These are phyloP conservation scores for Cyprinus carpio DNA, from an alignment of 2,113 vertebrate species.

Conservation along the genomic window DNA sequence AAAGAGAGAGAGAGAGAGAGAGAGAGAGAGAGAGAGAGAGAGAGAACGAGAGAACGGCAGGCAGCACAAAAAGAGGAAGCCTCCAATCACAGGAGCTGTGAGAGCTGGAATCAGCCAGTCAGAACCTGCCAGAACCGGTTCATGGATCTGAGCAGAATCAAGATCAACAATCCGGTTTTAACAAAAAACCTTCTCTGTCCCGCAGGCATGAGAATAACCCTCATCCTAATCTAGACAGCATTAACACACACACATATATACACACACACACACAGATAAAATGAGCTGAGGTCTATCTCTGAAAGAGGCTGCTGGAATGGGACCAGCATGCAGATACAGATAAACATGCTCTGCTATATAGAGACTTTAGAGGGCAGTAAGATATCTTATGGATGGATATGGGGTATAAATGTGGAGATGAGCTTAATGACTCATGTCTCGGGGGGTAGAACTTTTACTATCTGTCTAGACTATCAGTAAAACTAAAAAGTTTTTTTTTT, in stretches of 20 bases:
- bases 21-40: neutral
- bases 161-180: slow-evolving; percentile 38
- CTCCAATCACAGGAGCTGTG: slow-evolving; percentile 16
- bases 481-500: no score
- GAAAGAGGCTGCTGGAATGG: slow-evolving; percentile 2
- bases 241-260: slow-evolving; percentile 15
- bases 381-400: slow-evolving; percentile 26
- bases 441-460: slow-evolving; percentile 12
- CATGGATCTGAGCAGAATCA: slow-evolving; percentile 27
- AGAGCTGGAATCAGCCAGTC: slow-evolving; percentile 23
- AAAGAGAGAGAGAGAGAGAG: neutral
- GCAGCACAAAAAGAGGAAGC: slow-evolving; percentile 37
- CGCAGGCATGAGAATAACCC: slow-evolving; percentile 35
- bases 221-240: slow-evolving; percentile 27
- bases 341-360: slow-evolving; percentile 5
- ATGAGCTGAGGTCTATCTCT: neutral
- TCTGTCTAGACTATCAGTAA: slow-evolving; percentile 36
- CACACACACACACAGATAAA: slow-evolving; percentile 20
- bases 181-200: slow-evolving; percentile 36
- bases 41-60: neutral
- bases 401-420: slow-evolving; percentile 26
- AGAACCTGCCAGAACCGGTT: slow-evolving; percentile 51
- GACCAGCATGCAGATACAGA: slow-evolving; percentile 10
- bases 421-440: slow-evolving; percentile 30
- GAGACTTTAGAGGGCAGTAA: slow-evolving; percentile 28